These are phyloP conservation scores for Xestia rhomboidea DNA, from an alignment of 2,888 invertebrate species.

Conservation along the genomic window DNA sequence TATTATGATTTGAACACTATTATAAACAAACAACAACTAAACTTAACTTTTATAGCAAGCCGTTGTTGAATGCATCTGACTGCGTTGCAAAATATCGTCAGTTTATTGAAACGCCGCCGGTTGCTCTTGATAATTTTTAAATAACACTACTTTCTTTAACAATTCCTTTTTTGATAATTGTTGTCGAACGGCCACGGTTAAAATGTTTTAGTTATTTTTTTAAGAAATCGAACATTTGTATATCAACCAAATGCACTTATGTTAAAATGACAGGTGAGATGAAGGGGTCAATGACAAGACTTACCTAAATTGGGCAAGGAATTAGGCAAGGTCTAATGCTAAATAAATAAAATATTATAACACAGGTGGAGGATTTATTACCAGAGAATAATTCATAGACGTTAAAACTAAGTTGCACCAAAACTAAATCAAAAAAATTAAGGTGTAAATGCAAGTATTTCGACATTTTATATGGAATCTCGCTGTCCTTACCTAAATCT, in stretches of 20 bases:
- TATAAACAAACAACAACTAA: too few species aligned
- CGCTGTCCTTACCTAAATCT: slow-evolving; percentile 7
- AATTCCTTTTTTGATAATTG: slow-evolving; percentile 44
- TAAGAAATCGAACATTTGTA: slow-evolving; percentile 6
- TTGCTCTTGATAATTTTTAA: slow-evolving; percentile 45
- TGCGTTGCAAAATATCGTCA: slow-evolving; percentile 6
- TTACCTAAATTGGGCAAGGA: background rate
- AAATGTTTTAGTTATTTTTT: slow-evolving; percentile 1
- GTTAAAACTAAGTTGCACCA: background rate
- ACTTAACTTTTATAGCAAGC: too few species aligned
- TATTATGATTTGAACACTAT: slow-evolving; percentile 1
- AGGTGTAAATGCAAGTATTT: slow-evolving; percentile 14
- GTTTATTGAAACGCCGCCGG: slow-evolving; percentile 16
- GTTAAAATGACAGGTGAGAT: background rate
- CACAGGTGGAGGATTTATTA: background rate
- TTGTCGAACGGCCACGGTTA: slow-evolving; percentile 35
- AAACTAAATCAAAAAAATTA: background rate
- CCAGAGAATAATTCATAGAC: background rate
- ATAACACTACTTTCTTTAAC: slow-evolving; percentile 50
- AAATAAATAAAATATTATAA: background rate
- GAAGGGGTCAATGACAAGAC: background rate
- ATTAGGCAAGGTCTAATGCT: background rate
- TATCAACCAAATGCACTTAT: background rate
- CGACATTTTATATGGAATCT: slow-evolving; percentile 11
- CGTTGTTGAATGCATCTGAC: slow-evolving; percentile 5